A percentile compares a stretch with the other conserved stretches of the same genome.
Evolutionary conservation across 2,797 vertebrate genomes (phyloP).

Genomic region (Cirrhinus molitorella): DNA sequence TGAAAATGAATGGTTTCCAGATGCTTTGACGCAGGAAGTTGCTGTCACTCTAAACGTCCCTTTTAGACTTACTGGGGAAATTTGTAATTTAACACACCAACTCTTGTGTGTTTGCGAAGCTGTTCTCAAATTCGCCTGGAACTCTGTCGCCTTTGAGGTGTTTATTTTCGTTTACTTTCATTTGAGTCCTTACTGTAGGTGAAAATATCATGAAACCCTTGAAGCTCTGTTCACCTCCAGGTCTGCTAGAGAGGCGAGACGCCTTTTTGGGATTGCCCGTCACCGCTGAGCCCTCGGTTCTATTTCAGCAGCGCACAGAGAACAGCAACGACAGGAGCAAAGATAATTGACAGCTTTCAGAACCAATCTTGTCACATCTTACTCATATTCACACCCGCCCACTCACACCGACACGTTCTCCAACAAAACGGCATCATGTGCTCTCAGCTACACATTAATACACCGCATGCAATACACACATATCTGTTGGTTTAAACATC

Average conservation of each 20-base stretch:
- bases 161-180: not conserved
- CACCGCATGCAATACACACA: no score
- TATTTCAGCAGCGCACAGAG: constrained; percentile 34
- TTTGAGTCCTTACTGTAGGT: not conserved
- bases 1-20: not conserved
- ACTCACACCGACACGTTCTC: constrained; percentile 5
- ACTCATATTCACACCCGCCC: constrained; percentile 25
- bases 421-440: constrained; percentile 18
- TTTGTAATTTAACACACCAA: not conserved
- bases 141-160: not conserved
- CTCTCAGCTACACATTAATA: constrained; percentile 3
- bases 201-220: not conserved
- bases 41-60: not conserved
- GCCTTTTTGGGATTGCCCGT: constrained; percentile 33
- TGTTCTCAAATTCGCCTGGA: not conserved
- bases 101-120: not conserved
- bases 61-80: constrained; percentile 1
- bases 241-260: constrained; percentile 10
- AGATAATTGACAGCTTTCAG: constrained; percentile 70
- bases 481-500: not conserved
- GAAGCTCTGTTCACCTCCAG: not conserved
- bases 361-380: constrained; percentile 63
- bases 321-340: constrained; percentile 46
- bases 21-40: not conserved
- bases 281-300: constrained; percentile 17